Conservation (phyloP, 2,113 vertebrate species). For the Tachysurus vachellii region DNA sequence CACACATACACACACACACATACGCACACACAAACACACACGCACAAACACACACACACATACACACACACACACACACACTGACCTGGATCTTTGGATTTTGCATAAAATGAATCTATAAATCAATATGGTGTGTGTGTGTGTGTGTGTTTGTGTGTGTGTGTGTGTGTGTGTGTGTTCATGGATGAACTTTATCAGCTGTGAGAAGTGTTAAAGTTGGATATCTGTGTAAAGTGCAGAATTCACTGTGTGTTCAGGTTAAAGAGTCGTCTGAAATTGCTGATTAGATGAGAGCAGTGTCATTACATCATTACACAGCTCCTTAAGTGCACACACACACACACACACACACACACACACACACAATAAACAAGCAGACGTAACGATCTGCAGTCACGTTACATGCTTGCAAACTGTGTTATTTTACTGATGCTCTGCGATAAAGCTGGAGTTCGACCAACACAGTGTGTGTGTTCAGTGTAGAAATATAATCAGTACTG, state of each 20-base stretch:
- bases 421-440: conserved; percentile 47
- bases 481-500: conserved; percentile 62
- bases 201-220: neutral
- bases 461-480: conserved; percentile 54
- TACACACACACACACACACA: neutral
- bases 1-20: neutral
- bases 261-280: neutral
- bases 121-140: neutral
- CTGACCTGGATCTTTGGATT: neutral
- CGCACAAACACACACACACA: neutral
- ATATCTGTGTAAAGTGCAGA: neutral
- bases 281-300: neutral
- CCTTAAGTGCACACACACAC: neutral
- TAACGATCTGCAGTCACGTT: neutral
- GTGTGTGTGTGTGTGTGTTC: neutral
- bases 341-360: neutral
- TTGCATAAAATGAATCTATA: neutral
- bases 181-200: neutral
- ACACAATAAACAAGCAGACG: neutral
- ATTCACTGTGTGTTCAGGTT: conserved; percentile 55
- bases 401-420: neutral
- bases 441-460: conserved; percentile 61
- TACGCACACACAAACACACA: neutral
- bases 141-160: neutral
- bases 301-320: neutral